Evolutionary conservation across 53 echinoderm and acorn worm genomes (phyloP).

Genomic region (Astropecten irregularis): DNA sequence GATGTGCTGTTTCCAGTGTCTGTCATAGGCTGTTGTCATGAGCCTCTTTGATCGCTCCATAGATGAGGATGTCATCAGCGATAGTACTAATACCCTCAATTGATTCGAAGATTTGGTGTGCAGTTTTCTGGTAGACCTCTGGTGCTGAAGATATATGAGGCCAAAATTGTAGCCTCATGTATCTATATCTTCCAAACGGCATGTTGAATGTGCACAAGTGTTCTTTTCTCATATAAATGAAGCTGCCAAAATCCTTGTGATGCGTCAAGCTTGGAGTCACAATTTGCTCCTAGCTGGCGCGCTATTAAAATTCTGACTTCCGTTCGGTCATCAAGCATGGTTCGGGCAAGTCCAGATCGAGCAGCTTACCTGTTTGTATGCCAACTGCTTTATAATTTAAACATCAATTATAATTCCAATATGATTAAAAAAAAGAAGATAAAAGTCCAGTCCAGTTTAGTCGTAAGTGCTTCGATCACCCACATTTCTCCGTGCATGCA

Average conservation of each 20-base stretch:
- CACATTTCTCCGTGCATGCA: too few species aligned
- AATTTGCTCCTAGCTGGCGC: too few species aligned
- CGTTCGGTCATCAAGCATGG: too few species aligned
- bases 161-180: conserved; percentile 50
- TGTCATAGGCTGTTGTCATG: conserved; percentile 59
- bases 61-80: conserved; percentile 66
- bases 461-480: too few species aligned
- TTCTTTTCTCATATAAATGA: conserved; percentile 31
- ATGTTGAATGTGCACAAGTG: conserved; percentile 60
- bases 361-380: too few species aligned
- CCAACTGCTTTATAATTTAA: too few species aligned
- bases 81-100: conserved; percentile 16
- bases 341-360: too few species aligned
- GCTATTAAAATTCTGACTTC: too few species aligned
- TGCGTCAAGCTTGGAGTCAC: too few species aligned
- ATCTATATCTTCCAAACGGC: conserved; percentile 51
- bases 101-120: conserved; percentile 20
- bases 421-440: too few species aligned
- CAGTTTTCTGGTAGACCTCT: conserved; percentile 45
- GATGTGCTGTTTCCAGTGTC: conserved; percentile 47
- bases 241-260: conserved; percentile 56
- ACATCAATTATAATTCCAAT: too few species aligned
- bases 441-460: too few species aligned
- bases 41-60: conserved; percentile 64
- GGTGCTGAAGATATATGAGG: conserved; percentile 50